Evolutionary conservation across 2,113 vertebrate genomes (phyloP).

Genomic region (Bungarus multicinctus): DNA sequence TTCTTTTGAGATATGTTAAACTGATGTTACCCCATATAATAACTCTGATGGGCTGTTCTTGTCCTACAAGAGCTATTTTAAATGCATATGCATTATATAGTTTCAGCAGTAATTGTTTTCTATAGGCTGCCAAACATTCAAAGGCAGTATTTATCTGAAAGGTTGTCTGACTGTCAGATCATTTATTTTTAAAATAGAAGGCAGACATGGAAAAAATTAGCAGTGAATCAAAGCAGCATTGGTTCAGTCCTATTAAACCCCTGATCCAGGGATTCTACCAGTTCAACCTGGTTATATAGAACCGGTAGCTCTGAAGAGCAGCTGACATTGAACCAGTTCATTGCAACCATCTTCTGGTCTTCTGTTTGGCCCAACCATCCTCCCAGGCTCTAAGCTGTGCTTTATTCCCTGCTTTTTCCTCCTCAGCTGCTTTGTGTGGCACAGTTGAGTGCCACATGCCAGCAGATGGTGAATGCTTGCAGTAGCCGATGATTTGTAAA

Average conservation of each 20-base stretch:
- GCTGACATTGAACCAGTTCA: too few relatives aligned
- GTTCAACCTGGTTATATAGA: too few relatives aligned
- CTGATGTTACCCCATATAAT: rapidly evolving
- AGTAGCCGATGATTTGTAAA: too few relatives aligned
- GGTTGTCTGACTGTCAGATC: background rate
- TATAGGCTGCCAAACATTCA: background rate
- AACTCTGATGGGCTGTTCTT: background rate
- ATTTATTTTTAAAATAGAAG: background rate
- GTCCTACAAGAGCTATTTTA: rapidly evolving
- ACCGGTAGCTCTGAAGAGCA: too few relatives aligned
- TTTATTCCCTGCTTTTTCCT: too few relatives aligned
- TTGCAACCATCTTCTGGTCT: too few relatives aligned
- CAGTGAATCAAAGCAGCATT: background rate
- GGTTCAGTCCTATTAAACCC: background rate
- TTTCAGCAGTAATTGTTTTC: background rate
- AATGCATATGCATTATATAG: background rate
- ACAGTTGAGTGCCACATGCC: too few relatives aligned
- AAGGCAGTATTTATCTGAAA: background rate
- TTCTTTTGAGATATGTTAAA: background rate
- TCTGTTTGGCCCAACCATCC: too few relatives aligned
- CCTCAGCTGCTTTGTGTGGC: too few relatives aligned
- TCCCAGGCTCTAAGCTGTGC: too few relatives aligned
- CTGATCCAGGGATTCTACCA: too few relatives aligned
- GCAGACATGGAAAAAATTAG: background rate
- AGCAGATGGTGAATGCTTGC: too few relatives aligned